phyloP scores from a whole-genome alignment of 2,888 invertebrate species.

The Spisula subtruncata region DNA sequence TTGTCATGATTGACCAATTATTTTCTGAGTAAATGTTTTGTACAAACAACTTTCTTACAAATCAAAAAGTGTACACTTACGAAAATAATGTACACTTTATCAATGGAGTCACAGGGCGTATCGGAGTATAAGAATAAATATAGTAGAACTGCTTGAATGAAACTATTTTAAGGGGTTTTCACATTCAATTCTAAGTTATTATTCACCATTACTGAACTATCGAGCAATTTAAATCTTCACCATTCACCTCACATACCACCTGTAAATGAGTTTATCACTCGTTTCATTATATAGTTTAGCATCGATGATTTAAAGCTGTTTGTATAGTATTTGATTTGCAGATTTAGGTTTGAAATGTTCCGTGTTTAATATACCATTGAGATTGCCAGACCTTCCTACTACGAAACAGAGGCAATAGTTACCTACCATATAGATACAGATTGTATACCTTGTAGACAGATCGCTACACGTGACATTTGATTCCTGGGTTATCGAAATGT shows the following conservation, averaged over 20 bases:
- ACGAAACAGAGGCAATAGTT: neutral
- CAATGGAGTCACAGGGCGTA: too few species aligned
- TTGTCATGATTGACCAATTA: too few species aligned
- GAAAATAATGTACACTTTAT: too few species aligned
- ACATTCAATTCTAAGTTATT: neutral
- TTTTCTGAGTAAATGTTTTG: too few species aligned
- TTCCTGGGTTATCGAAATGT: neutral
- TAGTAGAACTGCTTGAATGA: too few species aligned
- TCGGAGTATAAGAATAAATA: too few species aligned
- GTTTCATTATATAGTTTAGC: neutral
- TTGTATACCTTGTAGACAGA: too few species aligned
- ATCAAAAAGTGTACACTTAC: too few species aligned
- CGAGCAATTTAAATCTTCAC: slow-evolving; percentile 4
- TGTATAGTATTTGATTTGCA: slow-evolving; percentile 1
- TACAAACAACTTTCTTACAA: too few species aligned
- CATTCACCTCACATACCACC: slow-evolving; percentile 1
- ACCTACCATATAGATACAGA: neutral
- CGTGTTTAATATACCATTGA: slow-evolving; percentile 11
- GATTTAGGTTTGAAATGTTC: neutral
- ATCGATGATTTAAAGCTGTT: neutral
- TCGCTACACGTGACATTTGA: neutral
- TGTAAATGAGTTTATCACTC: neutral
- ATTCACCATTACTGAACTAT: neutral
- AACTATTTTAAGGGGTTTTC: too few species aligned
- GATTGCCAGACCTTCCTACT: neutral